These are phyloP conservation scores for Aradophagus sp. DNA, from an alignment of 1,140 invertebrate species.

Conservation along the genomic window DNA sequence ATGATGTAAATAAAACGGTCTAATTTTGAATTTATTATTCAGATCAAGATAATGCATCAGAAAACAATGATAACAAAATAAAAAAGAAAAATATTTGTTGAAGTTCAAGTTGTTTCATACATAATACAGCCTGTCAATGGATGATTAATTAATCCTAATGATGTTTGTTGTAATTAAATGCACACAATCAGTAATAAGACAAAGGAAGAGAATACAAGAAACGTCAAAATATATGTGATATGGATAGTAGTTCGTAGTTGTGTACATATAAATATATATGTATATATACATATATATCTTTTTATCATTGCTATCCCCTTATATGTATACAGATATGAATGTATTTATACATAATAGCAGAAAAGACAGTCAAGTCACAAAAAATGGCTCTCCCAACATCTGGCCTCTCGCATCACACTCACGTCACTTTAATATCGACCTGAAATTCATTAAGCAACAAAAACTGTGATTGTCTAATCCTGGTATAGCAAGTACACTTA, in stretches of 20 bases:
- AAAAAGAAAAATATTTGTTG: slow-evolving; percentile 14
- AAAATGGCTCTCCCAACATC: slow-evolving; percentile 73
- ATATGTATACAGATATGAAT: slow-evolving; percentile 53
- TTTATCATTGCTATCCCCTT: slow-evolving; percentile 64
- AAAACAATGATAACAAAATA: too few species aligned
- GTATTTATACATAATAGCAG: slow-evolving; percentile 65
- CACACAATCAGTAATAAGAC: slow-evolving; percentile 11
- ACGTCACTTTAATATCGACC: slow-evolving; percentile 75
- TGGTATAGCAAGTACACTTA: slow-evolving; percentile 65
- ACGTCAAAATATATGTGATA: slow-evolving; percentile 61
- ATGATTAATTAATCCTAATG: slow-evolving; percentile 7
- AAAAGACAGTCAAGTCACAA: slow-evolving; percentile 73
- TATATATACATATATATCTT: too few species aligned
- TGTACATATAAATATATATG: too few species aligned
- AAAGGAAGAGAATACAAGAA: slow-evolving; percentile 22
- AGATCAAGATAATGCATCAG: too few species aligned
- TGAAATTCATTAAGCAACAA: slow-evolving; percentile 76
- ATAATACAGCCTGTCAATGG: slow-evolving; percentile 6
- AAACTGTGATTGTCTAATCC: slow-evolving; percentile 72
- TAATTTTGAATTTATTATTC: slow-evolving; percentile 63
- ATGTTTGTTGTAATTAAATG: slow-evolving; percentile 4
- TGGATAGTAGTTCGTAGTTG: slow-evolving; percentile 63
- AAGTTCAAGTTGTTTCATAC: slow-evolving; percentile 41
- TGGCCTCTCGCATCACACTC: slow-evolving; percentile 74
- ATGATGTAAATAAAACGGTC: slow-evolving; percentile 59